Conservation (phyloP, 2,888 invertebrate genomes). For the Drosophila infuscata region DNA sequence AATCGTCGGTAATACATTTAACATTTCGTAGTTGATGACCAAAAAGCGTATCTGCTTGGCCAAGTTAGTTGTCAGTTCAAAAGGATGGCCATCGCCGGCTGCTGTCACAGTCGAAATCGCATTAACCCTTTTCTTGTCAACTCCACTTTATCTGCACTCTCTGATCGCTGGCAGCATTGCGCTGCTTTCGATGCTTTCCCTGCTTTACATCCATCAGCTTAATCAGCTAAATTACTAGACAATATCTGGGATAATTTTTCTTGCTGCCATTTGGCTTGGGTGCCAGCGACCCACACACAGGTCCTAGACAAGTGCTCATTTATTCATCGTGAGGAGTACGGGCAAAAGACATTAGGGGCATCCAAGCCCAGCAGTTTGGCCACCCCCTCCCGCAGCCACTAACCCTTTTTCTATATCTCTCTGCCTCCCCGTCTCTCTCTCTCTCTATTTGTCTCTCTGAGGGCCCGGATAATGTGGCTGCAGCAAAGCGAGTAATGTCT, state of each 20-base stretch:
- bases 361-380: conserved; percentile 47
- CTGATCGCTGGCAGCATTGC: conserved; percentile 72
- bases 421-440: conserved; percentile 8
- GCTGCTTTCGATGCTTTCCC: conserved; percentile 48
- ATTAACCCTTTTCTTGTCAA: conserved; percentile 75
- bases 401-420: background rate
- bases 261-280: conserved; percentile 71
- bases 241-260: conserved; percentile 80
- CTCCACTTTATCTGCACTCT: conserved; percentile 48
- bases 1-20: background rate
- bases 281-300: conserved; percentile 38
- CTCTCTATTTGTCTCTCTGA: conserved; percentile 16
- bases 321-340: conserved; percentile 66
- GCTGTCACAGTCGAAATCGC: conserved; percentile 75
- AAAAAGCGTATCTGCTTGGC: conserved; percentile 2
- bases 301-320: conserved; percentile 75
- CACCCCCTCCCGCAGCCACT: conserved; percentile 18
- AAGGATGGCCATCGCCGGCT: conserved; percentile 47
- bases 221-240: conserved; percentile 81
- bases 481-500: conserved; percentile 77
- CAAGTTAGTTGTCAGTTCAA: conserved; percentile 14
- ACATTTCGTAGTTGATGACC: conserved; percentile 4
- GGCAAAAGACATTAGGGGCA: conserved; percentile 75
- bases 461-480: conserved; percentile 62
- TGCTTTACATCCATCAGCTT: conserved; percentile 80